Percentiles rank a stretch among this genome's conserved stretches.
Evolutionary conservation across 2,113 vertebrate genomes (phyloP).

Genomic region (Microcebus tavaratra): DNA sequence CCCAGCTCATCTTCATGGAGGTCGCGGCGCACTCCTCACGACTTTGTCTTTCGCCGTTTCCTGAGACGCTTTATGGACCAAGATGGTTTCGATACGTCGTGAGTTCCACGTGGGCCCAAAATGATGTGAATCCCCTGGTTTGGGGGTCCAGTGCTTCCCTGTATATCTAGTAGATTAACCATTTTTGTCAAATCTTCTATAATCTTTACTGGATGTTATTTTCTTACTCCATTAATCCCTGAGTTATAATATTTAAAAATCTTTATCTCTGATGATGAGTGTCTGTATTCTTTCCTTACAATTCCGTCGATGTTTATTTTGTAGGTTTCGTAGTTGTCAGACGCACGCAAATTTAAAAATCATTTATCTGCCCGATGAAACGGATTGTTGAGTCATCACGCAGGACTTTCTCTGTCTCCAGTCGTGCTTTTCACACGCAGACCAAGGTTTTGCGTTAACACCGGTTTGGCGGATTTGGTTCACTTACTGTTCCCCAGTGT

Average conservation of each 20-base stretch:
- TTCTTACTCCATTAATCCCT: neutral
- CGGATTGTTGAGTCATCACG: no score
- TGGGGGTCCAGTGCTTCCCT: neutral
- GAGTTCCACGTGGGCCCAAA: neutral
- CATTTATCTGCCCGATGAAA: no score
- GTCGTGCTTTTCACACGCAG: no score
- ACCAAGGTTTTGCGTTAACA: no score
- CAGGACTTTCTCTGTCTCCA: no score
- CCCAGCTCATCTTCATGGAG: neutral
- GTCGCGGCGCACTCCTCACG: neutral
- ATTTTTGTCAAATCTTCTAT: neutral
- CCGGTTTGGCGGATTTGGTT: no score
- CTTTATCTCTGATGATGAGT: constrained; percentile 1
- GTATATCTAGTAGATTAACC: neutral
- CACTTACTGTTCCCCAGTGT: no score
- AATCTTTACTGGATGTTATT: neutral
- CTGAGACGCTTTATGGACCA: neutral
- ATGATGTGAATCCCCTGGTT: neutral
- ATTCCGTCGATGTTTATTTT: neutral
- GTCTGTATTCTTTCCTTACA: neutral
- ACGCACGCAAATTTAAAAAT: no score
- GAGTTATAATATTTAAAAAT: neutral
- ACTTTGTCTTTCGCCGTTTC: constrained; percentile 5
- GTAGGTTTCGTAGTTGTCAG: no score
- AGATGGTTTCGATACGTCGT: neutral